Conservation (phyloP, 2,113 vertebrate genomes). For the Lichenostomus cassidix region DNA sequence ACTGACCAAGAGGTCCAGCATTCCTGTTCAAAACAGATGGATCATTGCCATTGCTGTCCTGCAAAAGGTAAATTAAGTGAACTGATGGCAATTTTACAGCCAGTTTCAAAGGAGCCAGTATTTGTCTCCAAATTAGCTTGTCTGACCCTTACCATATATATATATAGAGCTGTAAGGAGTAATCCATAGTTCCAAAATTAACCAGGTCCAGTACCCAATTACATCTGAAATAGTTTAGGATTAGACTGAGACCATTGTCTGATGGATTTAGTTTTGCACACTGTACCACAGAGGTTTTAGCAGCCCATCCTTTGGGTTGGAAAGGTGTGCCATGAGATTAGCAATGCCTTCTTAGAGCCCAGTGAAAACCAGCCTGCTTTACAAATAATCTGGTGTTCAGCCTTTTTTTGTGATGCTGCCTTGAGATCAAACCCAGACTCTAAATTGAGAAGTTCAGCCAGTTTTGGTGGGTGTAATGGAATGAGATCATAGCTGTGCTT, state of each 20-base stretch:
- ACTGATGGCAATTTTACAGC: not conserved
- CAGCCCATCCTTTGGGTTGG: rapidly evolving
- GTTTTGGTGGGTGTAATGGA: not conserved
- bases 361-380: not conserved
- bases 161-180: not conserved
- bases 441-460: not conserved
- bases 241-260: not conserved
- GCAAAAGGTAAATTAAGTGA: not conserved
- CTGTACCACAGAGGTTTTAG: not conserved
- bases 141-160: not conserved
- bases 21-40: not conserved
- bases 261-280: not conserved
- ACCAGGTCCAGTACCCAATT: not conserved
- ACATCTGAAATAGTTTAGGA: not conserved
- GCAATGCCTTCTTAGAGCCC: not conserved
- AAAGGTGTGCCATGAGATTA: not conserved
- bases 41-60: rapidly evolving
- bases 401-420: not conserved
- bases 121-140: not conserved
- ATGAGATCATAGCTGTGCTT: not conserved
- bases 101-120: not conserved
- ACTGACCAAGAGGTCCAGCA: not conserved
- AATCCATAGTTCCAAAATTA: not conserved
- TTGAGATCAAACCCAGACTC: not conserved
- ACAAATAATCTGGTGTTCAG: not conserved